phyloP scores from a whole-genome alignment of 2,888 invertebrate species.

The Dione juno region DNA sequence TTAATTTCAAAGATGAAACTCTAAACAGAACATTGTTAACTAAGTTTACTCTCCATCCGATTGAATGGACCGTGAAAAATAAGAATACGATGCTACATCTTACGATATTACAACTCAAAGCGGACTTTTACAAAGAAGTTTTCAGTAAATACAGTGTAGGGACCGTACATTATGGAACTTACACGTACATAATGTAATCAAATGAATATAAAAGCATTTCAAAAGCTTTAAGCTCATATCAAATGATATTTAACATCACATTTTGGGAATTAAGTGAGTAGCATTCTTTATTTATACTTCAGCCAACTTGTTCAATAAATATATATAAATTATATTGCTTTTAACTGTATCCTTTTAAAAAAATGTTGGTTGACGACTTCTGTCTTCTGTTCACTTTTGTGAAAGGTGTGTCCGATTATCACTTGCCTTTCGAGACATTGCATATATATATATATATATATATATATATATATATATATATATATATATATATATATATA shows the following conservation, averaged over 20 bases:
- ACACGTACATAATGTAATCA: background rate
- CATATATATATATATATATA: no score
- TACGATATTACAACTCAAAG: constrained; percentile 37
- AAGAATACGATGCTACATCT: constrained; percentile 34
- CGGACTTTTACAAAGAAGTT: constrained; percentile 32
- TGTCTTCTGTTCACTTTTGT: no score
- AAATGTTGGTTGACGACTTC: no score
- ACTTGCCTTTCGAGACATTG: no score
- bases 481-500: no score
- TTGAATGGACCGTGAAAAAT: constrained; percentile 34
- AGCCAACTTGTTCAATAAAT: background rate
- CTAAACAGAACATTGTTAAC: constrained; percentile 1
- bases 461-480: no score
- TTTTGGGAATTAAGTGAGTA: background rate
- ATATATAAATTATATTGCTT: no score
- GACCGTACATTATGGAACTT: background rate
- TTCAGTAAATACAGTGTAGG: constrained; percentile 26
- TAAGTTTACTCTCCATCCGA: constrained; percentile 28
- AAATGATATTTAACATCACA: background rate
- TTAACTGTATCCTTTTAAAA: no score
- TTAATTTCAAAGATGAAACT: background rate
- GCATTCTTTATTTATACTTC: background rate
- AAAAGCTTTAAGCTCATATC: background rate
- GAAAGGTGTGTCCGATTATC: no score
- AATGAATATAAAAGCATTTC: background rate